These are phyloP conservation scores for Drosophila suzukii DNA, from an alignment of 1,140 invertebrate species.

Conservation along the genomic window DNA sequence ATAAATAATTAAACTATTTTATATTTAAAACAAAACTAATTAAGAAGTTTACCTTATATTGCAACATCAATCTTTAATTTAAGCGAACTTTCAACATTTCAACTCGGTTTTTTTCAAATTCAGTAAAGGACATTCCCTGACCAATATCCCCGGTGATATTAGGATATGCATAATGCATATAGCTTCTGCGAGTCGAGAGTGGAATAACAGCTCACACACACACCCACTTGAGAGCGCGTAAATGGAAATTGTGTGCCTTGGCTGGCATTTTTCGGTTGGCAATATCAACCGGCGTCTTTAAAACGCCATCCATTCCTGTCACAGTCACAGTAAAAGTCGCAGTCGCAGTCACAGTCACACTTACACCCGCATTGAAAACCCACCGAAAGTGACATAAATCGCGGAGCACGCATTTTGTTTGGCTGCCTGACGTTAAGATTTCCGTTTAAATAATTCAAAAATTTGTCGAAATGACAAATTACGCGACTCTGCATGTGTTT, in stretches of 20 bases:
- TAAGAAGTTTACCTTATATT: no score
- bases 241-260: constrained; percentile 53
- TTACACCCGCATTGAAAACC: constrained; percentile 26
- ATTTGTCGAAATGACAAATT: constrained; percentile 80
- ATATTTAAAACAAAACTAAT: no score
- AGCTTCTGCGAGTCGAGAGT: constrained; percentile 28
- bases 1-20: no score
- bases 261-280: constrained; percentile 50
- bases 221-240: constrained; percentile 7
- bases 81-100: no score
- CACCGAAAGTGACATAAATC: constrained; percentile 48
- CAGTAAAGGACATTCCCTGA: not conserved
- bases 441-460: constrained; percentile 78
- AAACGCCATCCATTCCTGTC: constrained; percentile 49
- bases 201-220: constrained; percentile 40
- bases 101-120: no score
- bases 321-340: constrained; percentile 17
- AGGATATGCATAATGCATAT: constrained; percentile 51
- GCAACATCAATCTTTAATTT: no score
- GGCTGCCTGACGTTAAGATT: constrained; percentile 65
- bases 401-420: constrained; percentile 43
- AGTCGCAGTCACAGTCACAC: constrained; percentile 31
- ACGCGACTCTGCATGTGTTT: constrained; percentile 74
- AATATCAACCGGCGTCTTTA: constrained; percentile 55
- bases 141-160: constrained; percentile 4